phyloP scores from a whole-genome alignment of 2,797 vertebrate genomes.

The Pagetopsis macropterus region DNA sequence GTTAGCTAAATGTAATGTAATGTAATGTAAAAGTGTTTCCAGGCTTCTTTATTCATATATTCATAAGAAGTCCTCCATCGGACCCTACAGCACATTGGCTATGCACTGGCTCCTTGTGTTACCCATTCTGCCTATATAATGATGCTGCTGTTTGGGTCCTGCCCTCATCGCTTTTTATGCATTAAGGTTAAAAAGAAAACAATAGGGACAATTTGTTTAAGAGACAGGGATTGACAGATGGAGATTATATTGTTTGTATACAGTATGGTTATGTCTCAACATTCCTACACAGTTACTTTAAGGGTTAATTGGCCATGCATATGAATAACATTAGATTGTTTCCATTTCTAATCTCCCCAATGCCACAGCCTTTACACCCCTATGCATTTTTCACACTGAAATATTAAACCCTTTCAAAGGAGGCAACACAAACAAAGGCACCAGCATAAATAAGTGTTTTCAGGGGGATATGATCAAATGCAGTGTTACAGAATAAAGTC shows the following conservation, averaged over 20 bases:
- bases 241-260: neutral
- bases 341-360: slow-evolving; percentile 3
- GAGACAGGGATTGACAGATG: neutral
- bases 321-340: slow-evolving; percentile 14
- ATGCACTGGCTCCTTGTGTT: slow-evolving; percentile 31
- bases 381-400: slow-evolving; percentile 33
- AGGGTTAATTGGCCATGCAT: neutral
- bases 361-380: slow-evolving; percentile 1
- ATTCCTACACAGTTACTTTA: slow-evolving; percentile 15
- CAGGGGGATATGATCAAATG: slow-evolving; percentile 47
- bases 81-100: slow-evolving; percentile 48
- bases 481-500: slow-evolving; percentile 10
- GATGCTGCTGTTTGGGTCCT: slow-evolving; percentile 10
- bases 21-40: slow-evolving; percentile 10
- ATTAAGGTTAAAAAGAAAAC: too few species aligned
- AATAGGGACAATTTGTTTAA: too few species aligned
- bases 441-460: slow-evolving; percentile 35
- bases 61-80: slow-evolving; percentile 39
- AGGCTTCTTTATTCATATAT: slow-evolving; percentile 59
- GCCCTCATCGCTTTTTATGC: too few species aligned
- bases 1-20: too few species aligned
- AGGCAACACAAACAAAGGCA: slow-evolving; percentile 27
- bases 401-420: slow-evolving; percentile 25
- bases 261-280: neutral
- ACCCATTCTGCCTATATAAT: slow-evolving; percentile 36